These are phyloP conservation scores for Gadus macrocephalus DNA, from an alignment of 2,113 vertebrate genomes.

Conservation along the genomic window DNA sequence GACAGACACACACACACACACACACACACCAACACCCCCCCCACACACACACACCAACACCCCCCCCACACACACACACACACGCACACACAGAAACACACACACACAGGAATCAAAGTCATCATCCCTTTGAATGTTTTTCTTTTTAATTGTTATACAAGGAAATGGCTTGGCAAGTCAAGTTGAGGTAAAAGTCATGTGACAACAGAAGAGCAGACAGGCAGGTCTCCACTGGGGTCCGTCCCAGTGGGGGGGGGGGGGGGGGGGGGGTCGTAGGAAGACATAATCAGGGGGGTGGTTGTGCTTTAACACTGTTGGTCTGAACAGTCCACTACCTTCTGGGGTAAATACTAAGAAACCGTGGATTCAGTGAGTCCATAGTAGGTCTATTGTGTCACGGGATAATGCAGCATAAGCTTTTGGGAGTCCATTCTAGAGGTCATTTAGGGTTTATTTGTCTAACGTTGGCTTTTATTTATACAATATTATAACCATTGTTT, in stretches of 20 bases:
- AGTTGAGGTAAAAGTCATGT: conserved; percentile 8
- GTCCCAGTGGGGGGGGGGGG: not conserved
- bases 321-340: not conserved
- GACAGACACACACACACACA: no score
- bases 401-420: not conserved
- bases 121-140: conserved; percentile 56
- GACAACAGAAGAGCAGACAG: not conserved
- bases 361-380: conserved; percentile 3
- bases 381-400: not conserved
- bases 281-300: not conserved
- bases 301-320: not conserved
- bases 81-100: no score
- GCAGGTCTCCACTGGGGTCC: not conserved
- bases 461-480: conserved; percentile 1
- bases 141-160: conserved; percentile 67
- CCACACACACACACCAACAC: no score
- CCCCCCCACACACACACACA: no score
- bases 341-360: no score
- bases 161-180: conserved; percentile 19
- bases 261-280: not conserved
- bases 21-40: no score
- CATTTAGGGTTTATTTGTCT: not conserved
- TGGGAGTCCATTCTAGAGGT: not conserved
- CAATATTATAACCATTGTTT: conserved; percentile 9
- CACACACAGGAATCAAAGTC: no score